These are phyloP conservation scores for Corydoras maculifer DNA, from an alignment of 2,113 vertebrate genomes.

Conservation along the genomic window DNA sequence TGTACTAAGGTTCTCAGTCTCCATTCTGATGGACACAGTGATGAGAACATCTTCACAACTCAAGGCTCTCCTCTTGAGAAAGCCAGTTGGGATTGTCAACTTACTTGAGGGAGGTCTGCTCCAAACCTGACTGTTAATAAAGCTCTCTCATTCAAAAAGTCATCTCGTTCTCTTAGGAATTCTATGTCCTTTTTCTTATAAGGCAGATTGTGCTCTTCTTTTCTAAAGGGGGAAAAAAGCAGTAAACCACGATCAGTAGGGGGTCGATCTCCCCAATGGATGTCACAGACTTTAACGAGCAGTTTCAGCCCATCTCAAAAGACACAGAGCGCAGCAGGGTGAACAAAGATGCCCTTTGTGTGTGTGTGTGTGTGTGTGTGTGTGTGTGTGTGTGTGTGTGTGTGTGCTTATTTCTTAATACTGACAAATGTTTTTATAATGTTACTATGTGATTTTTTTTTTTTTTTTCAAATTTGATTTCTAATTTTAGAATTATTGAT, in stretches of 20 bases:
- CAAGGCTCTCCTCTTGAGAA: conserved; percentile 7
- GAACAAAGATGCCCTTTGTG: conserved; percentile 51
- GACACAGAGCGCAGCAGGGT: conserved; percentile 43
- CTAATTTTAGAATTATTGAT: too few species aligned
- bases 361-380: conserved; percentile 32
- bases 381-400: not conserved
- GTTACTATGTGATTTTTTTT: too few species aligned
- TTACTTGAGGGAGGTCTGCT: conserved; percentile 38
- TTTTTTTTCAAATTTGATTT: too few species aligned
- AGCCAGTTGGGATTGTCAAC: conserved; percentile 30
- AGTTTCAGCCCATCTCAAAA: conserved; percentile 50
- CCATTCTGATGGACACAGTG: conserved; percentile 6
- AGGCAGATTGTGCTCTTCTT: conserved; percentile 41
- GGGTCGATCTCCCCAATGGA: conserved; percentile 43
- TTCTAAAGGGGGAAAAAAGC: conserved; percentile 34
- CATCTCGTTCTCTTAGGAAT: conserved; percentile 34
- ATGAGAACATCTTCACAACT: conserved; percentile 22
- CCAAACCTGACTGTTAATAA: conserved; percentile 45
- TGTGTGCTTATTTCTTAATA: too few species aligned
- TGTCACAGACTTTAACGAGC: conserved; percentile 48
- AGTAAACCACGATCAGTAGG: conserved; percentile 38
- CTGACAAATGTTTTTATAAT: too few species aligned
- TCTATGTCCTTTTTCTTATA: conserved; percentile 39
- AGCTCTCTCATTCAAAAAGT: conserved; percentile 44
- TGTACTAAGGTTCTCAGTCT: conserved; percentile 34